phyloP scores from a whole-genome alignment of 2,113 vertebrate species.

The Chloropsis hardwickii region DNA sequence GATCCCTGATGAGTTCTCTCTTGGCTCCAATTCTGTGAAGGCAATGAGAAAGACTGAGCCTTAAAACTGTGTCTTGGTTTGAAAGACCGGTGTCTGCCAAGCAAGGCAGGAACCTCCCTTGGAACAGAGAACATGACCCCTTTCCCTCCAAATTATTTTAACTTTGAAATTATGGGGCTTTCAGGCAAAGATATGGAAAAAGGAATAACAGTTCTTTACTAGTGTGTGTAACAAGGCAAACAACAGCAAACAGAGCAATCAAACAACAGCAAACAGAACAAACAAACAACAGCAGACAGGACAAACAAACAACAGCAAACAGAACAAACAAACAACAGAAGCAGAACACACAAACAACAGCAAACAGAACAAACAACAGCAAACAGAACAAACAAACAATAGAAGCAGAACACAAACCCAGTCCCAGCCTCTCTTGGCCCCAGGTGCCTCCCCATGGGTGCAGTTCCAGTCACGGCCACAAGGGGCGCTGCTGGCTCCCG shows the following conservation, averaged over 20 bases:
- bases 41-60: neutral
- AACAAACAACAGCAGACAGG: neutral
- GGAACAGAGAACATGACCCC: neutral
- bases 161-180: neutral
- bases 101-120: neutral
- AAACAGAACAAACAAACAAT: neutral
- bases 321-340: neutral
- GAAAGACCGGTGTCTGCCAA: neutral
- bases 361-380: neutral
- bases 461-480: accelerated
- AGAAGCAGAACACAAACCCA: no score
- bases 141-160: neutral
- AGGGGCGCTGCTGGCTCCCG: neutral
- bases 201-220: neutral
- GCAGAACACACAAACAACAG: neutral
- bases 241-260: neutral
- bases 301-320: neutral
- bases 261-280: neutral
- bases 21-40: neutral
- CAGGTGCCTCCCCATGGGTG: accelerated
- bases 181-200: neutral
- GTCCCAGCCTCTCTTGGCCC: neutral
- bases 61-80: neutral
- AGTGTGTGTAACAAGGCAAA: accelerated
- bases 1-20: neutral